phyloP scores from a whole-genome alignment of 2,888 invertebrate genomes.

The Punctoribates punctum region DNA sequence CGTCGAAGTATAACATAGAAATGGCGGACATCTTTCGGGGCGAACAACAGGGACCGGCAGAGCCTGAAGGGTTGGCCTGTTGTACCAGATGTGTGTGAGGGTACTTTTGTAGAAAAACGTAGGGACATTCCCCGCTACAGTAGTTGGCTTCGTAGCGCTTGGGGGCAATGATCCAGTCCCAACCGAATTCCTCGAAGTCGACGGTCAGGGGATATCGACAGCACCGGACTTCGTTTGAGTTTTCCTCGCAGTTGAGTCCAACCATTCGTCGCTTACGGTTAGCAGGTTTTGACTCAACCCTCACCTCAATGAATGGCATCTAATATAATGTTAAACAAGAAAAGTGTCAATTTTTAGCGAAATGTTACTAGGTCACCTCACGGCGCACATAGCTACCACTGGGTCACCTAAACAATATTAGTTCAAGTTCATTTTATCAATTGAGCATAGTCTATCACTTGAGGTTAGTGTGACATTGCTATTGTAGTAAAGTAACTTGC shows the following conservation, averaged over 20 bases:
- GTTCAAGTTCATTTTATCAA: too few relatives aligned
- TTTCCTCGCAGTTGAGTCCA: slow-evolving; percentile 77
- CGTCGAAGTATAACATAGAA: slow-evolving; percentile 83
- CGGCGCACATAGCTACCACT: too few relatives aligned
- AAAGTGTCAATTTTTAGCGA: background rate
- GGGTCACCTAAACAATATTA: too few relatives aligned
- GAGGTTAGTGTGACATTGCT: too few relatives aligned
- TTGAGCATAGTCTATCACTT: too few relatives aligned
- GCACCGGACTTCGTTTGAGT: slow-evolving; percentile 75
- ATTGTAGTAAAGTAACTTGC: too few relatives aligned
- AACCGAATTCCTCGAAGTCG: slow-evolving; percentile 90
- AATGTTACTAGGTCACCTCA: too few relatives aligned
- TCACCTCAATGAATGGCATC: slow-evolving; percentile 51
- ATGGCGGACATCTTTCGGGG: slow-evolving; percentile 73
- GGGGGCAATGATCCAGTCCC: slow-evolving; percentile 97
- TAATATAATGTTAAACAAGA: slow-evolving; percentile 41
- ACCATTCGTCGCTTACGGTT: slow-evolving; percentile 69
- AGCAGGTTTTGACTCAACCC: slow-evolving; percentile 49
- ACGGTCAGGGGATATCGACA: slow-evolving; percentile 90
- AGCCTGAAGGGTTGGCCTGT: slow-evolving; percentile 69
- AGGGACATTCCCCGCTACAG: slow-evolving; percentile 90
- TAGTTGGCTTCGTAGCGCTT: slow-evolving; percentile 91
- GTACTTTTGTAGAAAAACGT: slow-evolving; percentile 77
- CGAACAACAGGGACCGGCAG: slow-evolving; percentile 85
- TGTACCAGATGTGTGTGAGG: slow-evolving; percentile 84